Evolutionary conservation across 2,888 invertebrate genomes (phyloP), one percentile per base, ranked within the genome.

Genomic region (Criorhina ranunculi): DNA sequence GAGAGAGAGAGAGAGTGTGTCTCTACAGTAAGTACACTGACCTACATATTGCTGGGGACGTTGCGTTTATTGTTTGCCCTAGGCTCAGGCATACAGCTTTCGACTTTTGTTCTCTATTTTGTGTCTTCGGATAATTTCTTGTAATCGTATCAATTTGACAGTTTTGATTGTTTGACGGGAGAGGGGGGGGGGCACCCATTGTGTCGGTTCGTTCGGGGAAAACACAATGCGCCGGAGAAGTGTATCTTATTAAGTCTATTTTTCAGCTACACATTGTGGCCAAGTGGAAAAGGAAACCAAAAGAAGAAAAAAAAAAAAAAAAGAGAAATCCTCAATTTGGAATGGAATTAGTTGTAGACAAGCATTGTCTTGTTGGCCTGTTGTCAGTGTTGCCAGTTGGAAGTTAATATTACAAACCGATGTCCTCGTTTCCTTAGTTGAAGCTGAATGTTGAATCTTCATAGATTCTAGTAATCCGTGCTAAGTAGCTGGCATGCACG

Each of bases 111-210:
- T 15, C 42, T 1, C n/a, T n/a, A n/a, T n/a, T 17, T 11, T 35
- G 24, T 35, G 17, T 19, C 31, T 33, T 7, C 9, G 55, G 35
- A 55, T 55, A 17, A 5, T 35, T 55, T 29, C 11, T 17, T 35
- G 42, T 42, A 15, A 42, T 42, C 42, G 3, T 42, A 42, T 42
- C 15, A 17, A 33, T 33, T 53, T 53, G 53, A 29, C 33, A 31
- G 53, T 31, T 53, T 31, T 9, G 33, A 53, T 15, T 33, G 53
- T 33, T 53, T 33, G 24, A 4, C 4, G 1, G 24, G 2, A 24
- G 24, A 24, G 24, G 24, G 33, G 8, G 5, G 4, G 12, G 24
- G 51, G n/a, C 19, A 9, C n/a, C 4, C 51, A 35, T 35, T 35
- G 17, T 35, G 37, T 35, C 15, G 12, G 15, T 12, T 4, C 42